Evolutionary conservation across 2,113 vertebrate species (phyloP).

Genomic region (Fregata magnificens): DNA sequence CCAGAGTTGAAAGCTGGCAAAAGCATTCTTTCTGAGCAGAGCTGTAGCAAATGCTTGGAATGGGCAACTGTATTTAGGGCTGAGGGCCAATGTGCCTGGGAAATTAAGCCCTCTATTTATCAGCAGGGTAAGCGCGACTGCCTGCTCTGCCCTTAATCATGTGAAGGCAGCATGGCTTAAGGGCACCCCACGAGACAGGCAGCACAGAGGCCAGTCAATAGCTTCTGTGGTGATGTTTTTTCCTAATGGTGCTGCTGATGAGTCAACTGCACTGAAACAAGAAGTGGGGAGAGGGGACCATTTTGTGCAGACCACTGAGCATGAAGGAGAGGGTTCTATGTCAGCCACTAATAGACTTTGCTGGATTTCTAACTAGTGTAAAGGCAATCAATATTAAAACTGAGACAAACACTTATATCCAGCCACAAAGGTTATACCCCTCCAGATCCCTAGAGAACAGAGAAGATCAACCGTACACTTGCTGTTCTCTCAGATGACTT

Average conservation of each 20-base stretch:
- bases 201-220: neutral
- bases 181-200: accelerated
- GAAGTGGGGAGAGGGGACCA: accelerated
- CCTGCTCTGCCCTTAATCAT: neutral
- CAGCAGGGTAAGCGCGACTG: accelerated
- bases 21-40: neutral
- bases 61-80: neutral
- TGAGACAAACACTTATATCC: neutral
- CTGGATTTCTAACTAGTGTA: neutral
- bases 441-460: neutral
- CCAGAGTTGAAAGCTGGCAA: neutral
- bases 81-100: neutral
- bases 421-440: neutral
- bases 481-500: neutral
- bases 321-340: neutral
- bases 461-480: neutral
- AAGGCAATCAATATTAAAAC: neutral
- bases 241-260: neutral
- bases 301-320: neutral
- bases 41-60: neutral
- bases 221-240: neutral
- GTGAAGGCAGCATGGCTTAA: neutral
- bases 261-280: neutral
- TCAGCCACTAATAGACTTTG: neutral
- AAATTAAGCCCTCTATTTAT: neutral